phyloP scores from a whole-genome alignment of 2,113 vertebrate genomes.

The Formicarius rufipectus region DNA sequence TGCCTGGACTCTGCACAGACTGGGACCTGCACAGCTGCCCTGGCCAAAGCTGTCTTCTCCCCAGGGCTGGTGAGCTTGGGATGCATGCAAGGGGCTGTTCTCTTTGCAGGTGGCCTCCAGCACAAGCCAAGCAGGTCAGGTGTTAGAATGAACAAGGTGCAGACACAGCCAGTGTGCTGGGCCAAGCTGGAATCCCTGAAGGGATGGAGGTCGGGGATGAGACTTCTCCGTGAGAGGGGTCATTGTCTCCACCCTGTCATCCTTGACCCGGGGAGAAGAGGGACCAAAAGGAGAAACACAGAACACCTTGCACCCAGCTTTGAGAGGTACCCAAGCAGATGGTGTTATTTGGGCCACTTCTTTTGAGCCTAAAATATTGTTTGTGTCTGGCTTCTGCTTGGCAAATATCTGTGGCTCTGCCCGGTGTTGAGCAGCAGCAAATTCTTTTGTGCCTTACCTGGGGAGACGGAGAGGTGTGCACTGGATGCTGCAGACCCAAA shows the following conservation, averaged over 20 bases:
- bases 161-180: not conserved
- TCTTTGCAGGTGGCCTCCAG: not conserved
- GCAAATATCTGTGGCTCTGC: not conserved
- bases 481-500: constrained; percentile 80
- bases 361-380: not conserved
- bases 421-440: not conserved
- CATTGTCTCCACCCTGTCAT: not conserved
- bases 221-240: not conserved
- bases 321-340: not conserved
- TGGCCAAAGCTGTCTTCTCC: not conserved
- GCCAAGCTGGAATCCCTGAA: not conserved
- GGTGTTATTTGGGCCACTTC: not conserved
- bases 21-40: not conserved
- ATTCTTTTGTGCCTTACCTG: constrained; percentile 69
- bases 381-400: not conserved
- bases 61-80: not conserved
- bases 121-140: not conserved
- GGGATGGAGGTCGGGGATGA: not conserved
- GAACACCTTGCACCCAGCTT: not conserved
- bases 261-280: not conserved
- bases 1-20: not conserved
- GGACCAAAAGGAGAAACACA: not conserved
- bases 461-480: constrained; percentile 80
- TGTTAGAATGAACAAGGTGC: not conserved
- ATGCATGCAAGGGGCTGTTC: not conserved